Base-by-base conservation (phyloP, 2,113 vertebrate genomes). In the Chrysochloris asiatica region DNA sequence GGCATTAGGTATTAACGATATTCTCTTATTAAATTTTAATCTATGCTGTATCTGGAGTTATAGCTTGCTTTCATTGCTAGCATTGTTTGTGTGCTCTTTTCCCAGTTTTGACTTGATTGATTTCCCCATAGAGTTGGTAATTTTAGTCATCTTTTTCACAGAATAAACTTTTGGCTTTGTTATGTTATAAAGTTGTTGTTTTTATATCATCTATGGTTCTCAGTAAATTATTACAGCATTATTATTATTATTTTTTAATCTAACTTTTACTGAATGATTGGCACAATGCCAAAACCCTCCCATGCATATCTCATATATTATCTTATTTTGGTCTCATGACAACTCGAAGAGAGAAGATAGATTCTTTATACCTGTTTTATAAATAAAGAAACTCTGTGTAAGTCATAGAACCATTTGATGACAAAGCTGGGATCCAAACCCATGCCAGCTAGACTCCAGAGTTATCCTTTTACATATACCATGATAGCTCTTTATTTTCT, bases 111-210 rank as follows among this genome's bases (percentile, higher is more conserved):
- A 11, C 69, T 90, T 87, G 65, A 72, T 38, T 19, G 3, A 52
- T 75, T 84, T 91, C 16, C 67, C 63, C 45, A 50, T 56, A 83
- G 43, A 4, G 79, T 82, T 81, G 28, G 28, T 80, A 78, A 67
- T 63, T 92, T 78, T 75, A 89, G 86, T 92, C 78, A 69, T 52
- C 56, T 85, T 76, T n/a, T 36, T 8, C 52, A 22, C 59, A 72
- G 72, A 89, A 45, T 13, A 50, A 17, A 71, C 36, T 75, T 86
- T 83, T 73, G 17, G n/a, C 82, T 91, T 61, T 87, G 72, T 87
- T 87, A 19, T 89, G 26, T 81, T 50, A 73, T 63, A 43, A 67
- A 22, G 91, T 86, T 84, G 12, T 75, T 38, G 81, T 71, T 69
- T 88, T 85, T 81, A 43, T 61, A 78, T 86, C n/a, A 54, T 88